A percentile compares a stretch with the other conserved stretches of the same genome.
phyloP scores from a whole-genome alignment of 2,113 vertebrate genomes.

The Rhizomys pruinosus region DNA sequence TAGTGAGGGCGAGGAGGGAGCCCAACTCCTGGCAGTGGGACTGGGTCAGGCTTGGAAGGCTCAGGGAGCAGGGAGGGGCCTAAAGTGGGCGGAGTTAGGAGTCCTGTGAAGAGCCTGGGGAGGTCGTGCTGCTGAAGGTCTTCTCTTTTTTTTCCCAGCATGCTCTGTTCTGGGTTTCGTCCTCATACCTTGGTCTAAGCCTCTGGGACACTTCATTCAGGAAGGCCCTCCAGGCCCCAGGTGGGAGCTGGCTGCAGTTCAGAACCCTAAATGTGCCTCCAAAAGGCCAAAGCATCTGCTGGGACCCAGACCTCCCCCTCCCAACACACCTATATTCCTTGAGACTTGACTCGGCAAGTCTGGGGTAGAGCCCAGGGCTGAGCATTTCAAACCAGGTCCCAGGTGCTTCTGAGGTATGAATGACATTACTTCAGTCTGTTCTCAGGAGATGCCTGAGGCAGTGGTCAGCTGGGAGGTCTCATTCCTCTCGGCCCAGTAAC shows the following conservation, averaged over 20 bases:
- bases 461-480: neutral
- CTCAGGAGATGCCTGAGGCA: neutral
- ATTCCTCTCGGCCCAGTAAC: neutral
- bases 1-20: neutral
- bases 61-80: neutral
- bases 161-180: no score
- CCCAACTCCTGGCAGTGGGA: neutral
- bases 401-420: neutral
- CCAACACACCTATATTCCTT: accelerated
- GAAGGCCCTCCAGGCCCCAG: neutral
- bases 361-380: accelerated
- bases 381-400: neutral
- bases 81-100: neutral
- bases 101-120: neutral
- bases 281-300: neutral
- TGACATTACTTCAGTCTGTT: neutral
- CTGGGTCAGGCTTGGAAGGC: neutral
- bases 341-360: no score
- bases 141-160: neutral
- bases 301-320: neutral
- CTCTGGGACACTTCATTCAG: neutral
- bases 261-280: neutral
- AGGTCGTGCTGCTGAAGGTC: neutral
- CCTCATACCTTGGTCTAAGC: neutral
- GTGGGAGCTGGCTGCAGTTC: neutral